Evolutionary conservation across 1,140 invertebrate genomes (phyloP).

Genomic region (Hypothenemus hampei): DNA sequence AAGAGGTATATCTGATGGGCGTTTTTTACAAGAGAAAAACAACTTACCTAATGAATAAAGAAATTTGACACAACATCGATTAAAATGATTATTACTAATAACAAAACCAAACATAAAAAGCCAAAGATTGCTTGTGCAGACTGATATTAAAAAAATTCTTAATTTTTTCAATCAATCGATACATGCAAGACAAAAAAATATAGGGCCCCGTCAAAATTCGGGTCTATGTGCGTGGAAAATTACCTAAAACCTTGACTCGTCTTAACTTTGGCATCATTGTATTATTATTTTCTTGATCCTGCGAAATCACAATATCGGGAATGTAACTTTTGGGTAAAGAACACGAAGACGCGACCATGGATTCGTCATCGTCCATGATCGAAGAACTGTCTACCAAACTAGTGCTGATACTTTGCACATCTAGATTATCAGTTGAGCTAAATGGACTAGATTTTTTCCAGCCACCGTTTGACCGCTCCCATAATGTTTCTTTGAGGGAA

Average conservation of each 20-base stretch:
- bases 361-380: conserved; percentile 31
- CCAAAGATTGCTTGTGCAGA: conserved; percentile 41
- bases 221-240: conserved; percentile 26
- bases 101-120: conserved; percentile 31
- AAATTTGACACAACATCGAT: conserved; percentile 24
- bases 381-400: conserved; percentile 26
- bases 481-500: conserved; percentile 38
- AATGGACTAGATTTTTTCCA: conserved; percentile 36
- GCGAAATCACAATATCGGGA: conserved; percentile 19
- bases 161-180: too few relatives aligned
- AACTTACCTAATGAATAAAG: too few relatives aligned
- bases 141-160: conserved; percentile 8
- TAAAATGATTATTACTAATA: conserved; percentile 16
- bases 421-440: conserved; percentile 33
- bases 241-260: conserved; percentile 29
- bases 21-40: too few relatives aligned
- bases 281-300: conserved; percentile 22
- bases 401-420: conserved; percentile 26
- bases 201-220: conserved; percentile 37
- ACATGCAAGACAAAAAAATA: conserved; percentile 38
- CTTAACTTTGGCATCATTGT: background rate
- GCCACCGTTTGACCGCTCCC: conserved; percentile 41
- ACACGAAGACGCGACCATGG: conserved; percentile 3
- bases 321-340: conserved; percentile 12
- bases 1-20: too few relatives aligned